Percentiles rank a stretch among this genome's conserved stretches.
These are phyloP conservation scores for Brachionus angularis DNA, from an alignment of 1,140 invertebrate species.

Conservation along the genomic window DNA sequence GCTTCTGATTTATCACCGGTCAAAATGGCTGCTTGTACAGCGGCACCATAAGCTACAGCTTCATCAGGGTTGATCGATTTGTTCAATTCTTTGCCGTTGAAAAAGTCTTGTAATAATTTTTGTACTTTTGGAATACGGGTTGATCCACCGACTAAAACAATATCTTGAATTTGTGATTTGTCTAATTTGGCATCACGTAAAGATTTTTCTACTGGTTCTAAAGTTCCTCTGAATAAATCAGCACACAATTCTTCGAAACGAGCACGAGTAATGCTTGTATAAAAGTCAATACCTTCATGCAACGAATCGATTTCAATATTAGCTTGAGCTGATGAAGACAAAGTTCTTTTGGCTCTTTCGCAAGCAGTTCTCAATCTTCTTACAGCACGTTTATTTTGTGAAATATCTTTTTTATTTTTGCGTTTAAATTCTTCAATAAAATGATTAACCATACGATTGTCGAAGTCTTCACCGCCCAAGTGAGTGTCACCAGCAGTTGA, in stretches of 20 bases:
- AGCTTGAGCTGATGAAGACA: conserved; percentile 88
- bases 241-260: conserved; percentile 69
- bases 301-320: conserved; percentile 73
- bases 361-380: conserved; percentile 85
- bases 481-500: conserved; percentile 95
- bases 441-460: conserved; percentile 89
- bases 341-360: conserved; percentile 88
- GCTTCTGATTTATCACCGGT: conserved; percentile 89
- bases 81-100: conserved; percentile 92
- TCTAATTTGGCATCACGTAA: conserved; percentile 88
- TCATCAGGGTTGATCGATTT: conserved; percentile 78
- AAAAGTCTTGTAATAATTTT: conserved; percentile 87
- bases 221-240: conserved; percentile 78
- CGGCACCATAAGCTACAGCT: conserved; percentile 74
- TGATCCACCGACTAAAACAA: conserved; percentile 94
- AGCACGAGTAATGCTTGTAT: conserved; percentile 86
- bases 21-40: conserved; percentile 76
- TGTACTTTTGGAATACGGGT: conserved; percentile 97
- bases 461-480: conserved; percentile 95
- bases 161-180: conserved; percentile 84
- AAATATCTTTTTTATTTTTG: conserved; percentile 91
- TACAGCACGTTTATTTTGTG: conserved; percentile 80
- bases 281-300: conserved; percentile 91
- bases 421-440: conserved; percentile 94
- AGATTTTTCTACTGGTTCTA: conserved; percentile 91